Evolutionary conservation across 1,140 invertebrate genomes (phyloP), one percentile per base, ranked within the genome.

Genomic region (Samia ricini): DNA sequence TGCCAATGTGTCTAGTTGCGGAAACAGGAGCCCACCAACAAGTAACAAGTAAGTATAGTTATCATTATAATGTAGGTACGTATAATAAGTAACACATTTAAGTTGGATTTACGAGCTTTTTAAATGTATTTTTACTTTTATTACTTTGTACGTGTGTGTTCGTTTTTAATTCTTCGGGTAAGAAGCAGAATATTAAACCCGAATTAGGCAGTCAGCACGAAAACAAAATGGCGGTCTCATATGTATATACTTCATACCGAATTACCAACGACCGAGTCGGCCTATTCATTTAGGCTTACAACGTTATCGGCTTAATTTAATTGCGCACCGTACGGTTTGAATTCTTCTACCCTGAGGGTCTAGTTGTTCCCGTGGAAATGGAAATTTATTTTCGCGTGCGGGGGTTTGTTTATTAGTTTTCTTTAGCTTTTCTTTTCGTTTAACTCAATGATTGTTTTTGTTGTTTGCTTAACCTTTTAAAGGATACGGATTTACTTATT

Each of bases 221-320:
- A 42, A 15, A 42, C 52, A 55, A 55, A 55, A 55, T 55, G 52
- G 52, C 52, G 52, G 52, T 4, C 20, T 10, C 5, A 18, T 49
- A 19, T 19, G 21, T 12, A 18, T 8, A 23, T 24, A 55, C 24
- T 18, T 55, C 24, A 55, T 55, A 55, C 10, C 52, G 52, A 55
- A 55, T 55, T 12, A n/a, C 52, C 12, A n/a, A n/a, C n/a, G 52
- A 42, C 33, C 15, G 2, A 10, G 20, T 55, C 1, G 52, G 52
- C 21, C 21, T n/a, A 12, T 55, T 55, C 21, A 23, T 23, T 23
- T 23, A 21, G 19, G 18, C 18, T 23, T 6, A 24, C 24, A 26
- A 42, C 56, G 56, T 26, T 57, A 57, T 57, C 56, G n/a, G 56
- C 56, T 57, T 57, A 57, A 57, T 33, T 57, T 57, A 57, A 57